These are phyloP conservation scores for Catharus fuscescens DNA, from an alignment of 2,113 vertebrate genomes.

Conservation along the genomic window DNA sequence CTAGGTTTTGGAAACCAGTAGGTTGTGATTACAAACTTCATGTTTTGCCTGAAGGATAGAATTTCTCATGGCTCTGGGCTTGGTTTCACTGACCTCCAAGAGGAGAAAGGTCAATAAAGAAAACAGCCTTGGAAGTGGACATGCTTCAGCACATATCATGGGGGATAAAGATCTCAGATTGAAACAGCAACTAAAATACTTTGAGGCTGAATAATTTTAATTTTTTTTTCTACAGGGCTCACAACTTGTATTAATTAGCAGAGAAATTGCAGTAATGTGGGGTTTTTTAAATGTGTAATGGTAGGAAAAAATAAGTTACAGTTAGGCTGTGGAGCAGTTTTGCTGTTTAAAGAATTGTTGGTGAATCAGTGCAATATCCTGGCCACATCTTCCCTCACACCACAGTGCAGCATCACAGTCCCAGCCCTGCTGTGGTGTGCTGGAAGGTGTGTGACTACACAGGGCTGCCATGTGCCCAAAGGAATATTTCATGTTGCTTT, in stretches of 20 bases:
- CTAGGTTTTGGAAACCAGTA: background rate
- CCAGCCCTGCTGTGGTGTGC: background rate
- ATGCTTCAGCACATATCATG: background rate
- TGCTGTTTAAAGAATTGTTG: background rate
- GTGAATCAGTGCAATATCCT: background rate
- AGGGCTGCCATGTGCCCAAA: background rate
- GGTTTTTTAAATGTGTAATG: background rate
- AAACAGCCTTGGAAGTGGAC: background rate
- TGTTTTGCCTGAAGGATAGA: background rate
- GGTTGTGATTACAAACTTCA: background rate
- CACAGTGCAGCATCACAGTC: background rate
- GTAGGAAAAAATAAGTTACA: background rate
- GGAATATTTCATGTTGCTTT: background rate
- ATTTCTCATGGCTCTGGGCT: background rate
- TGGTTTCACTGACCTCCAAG: background rate
- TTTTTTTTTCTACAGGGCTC: background rate
- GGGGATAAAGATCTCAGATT: background rate
- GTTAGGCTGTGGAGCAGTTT: background rate
- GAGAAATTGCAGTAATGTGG: background rate
- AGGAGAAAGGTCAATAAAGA: conserved; percentile 7
- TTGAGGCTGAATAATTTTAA: background rate
- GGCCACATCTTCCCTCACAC: background rate
- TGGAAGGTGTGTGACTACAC: background rate
- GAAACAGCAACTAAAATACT: conserved; percentile 15
- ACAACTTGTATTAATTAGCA: background rate